phyloP scores from a whole-genome alignment of 2,888 invertebrate species.

The Trachelus tabidus region DNA sequence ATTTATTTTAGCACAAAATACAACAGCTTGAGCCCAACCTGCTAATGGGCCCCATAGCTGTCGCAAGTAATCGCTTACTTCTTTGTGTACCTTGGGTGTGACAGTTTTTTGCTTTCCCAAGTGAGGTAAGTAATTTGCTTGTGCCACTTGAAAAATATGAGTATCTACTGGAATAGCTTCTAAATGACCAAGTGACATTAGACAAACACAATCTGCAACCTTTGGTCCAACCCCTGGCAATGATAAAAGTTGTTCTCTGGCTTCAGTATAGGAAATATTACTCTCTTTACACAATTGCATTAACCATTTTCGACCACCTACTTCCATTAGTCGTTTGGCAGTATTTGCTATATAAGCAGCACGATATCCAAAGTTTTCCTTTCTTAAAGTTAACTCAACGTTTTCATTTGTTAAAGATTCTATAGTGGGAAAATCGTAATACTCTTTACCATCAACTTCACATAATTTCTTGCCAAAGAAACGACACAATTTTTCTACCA shows the following conservation, averaged over 20 bases:
- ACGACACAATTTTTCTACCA: slow-evolving; percentile 90
- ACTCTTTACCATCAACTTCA: slow-evolving; percentile 72
- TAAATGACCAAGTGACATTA: slow-evolving; percentile 93
- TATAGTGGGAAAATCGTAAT: slow-evolving; percentile 86
- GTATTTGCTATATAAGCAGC: slow-evolving; percentile 86
- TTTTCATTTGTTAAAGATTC: slow-evolving; percentile 70
- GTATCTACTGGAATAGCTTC: slow-evolving; percentile 95
- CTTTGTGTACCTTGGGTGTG: slow-evolving; percentile 84
- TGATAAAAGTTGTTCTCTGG: slow-evolving; percentile 78
- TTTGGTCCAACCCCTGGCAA: slow-evolving; percentile 94
- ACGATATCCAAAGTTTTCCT: slow-evolving; percentile 87
- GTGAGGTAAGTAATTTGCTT: slow-evolving; percentile 82
- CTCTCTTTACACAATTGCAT: slow-evolving; percentile 69
- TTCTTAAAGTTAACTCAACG: slow-evolving; percentile 79
- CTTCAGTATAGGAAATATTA: slow-evolving; percentile 76
- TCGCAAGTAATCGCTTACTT: slow-evolving; percentile 86
- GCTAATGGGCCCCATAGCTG: slow-evolving; percentile 85
- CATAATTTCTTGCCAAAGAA: slow-evolving; percentile 85
- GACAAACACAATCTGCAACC: slow-evolving; percentile 97
- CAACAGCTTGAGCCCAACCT: slow-evolving; percentile 96
- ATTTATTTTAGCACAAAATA: slow-evolving; percentile 63
- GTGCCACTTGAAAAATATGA: slow-evolving; percentile 93
- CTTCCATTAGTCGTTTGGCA: slow-evolving; percentile 75
- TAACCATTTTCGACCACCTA: slow-evolving; percentile 82
- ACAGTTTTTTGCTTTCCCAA: slow-evolving; percentile 80